A percentile compares a stretch with the other conserved stretches of the same genome.
Conservation (phyloP, 2,888 invertebrate species). For the Trissoscelio sp. region DNA sequence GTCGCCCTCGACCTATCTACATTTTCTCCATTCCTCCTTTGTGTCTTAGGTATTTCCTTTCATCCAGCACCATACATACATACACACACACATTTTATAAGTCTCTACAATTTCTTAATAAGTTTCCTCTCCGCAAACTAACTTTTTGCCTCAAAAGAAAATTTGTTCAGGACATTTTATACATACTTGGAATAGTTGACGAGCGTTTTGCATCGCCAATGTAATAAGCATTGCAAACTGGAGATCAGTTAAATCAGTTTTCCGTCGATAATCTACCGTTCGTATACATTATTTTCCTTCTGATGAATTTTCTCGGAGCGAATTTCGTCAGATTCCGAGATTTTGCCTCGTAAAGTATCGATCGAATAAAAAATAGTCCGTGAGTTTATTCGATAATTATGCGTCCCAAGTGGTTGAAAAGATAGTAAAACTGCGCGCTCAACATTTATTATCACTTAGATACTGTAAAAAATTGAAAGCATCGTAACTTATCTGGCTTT, state of each 20-base stretch:
- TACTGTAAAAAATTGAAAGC: conserved; percentile 16
- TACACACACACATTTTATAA: conserved; percentile 32
- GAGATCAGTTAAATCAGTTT: conserved; percentile 32
- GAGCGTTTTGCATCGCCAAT: conserved; percentile 11
- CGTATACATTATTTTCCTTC: neutral
- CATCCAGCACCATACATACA: conserved; percentile 25
- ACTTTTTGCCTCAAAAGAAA: conserved; percentile 25
- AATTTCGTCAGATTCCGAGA: conserved; percentile 3
- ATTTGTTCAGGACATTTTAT: conserved; percentile 15
- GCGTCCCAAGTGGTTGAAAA: conserved; percentile 3
- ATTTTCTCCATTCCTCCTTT: conserved; percentile 61
- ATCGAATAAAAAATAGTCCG: neutral
- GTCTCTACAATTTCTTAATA: conserved; percentile 62
- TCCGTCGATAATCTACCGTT: conserved; percentile 2
- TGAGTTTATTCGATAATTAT: conserved; percentile 25
- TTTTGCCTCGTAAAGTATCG: conserved; percentile 1
- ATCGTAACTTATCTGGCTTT: conserved; percentile 31
- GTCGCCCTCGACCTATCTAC: conserved; percentile 69
- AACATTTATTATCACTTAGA: conserved; percentile 32
- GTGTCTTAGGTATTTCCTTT: conserved; percentile 58
- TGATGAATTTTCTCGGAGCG: neutral
- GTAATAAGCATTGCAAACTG: conserved; percentile 37
- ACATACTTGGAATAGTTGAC: conserved; percentile 27
- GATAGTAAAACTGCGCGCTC: conserved; percentile 8
- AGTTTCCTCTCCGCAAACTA: conserved; percentile 57